Conservation (phyloP, 2,113 vertebrate species). For the Steatornis caripensis region DNA sequence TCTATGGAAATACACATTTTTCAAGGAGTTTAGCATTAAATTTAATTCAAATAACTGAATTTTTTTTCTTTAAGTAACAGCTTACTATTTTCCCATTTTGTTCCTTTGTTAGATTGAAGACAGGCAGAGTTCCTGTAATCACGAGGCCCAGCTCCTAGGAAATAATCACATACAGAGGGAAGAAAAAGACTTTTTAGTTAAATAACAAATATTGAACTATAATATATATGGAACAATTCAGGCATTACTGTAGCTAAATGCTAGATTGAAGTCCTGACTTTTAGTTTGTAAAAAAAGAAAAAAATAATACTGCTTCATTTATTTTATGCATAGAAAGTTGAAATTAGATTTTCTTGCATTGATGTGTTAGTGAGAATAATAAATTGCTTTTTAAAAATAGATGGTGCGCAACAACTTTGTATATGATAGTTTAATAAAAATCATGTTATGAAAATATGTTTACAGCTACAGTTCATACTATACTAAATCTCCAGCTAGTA, state of each 20-base stretch:
- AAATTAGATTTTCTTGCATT: background rate
- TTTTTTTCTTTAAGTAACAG: background rate
- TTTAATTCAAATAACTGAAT: background rate
- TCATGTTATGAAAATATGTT: background rate
- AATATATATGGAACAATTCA: background rate
- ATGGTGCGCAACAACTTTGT: background rate
- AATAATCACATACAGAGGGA: background rate
- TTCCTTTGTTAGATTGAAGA: constrained; percentile 87
- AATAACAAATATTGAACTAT: background rate
- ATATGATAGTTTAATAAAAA: background rate
- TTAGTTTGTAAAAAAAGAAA: background rate
- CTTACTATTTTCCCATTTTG: constrained; percentile 71
- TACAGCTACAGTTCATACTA: background rate
- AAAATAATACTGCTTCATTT: background rate
- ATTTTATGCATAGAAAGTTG: background rate
- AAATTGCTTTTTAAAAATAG: background rate
- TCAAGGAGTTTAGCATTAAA: background rate
- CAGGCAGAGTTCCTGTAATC: constrained; percentile 90
- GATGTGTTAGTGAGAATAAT: background rate
- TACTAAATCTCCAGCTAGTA: background rate
- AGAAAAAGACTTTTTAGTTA: background rate
- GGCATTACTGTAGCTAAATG: background rate
- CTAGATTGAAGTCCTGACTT: background rate
- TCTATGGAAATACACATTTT: background rate
- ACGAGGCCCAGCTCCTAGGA: constrained; percentile 88